phyloP scores from a whole-genome alignment of 2,113 vertebrate genomes.

The Zapus hudsonius region DNA sequence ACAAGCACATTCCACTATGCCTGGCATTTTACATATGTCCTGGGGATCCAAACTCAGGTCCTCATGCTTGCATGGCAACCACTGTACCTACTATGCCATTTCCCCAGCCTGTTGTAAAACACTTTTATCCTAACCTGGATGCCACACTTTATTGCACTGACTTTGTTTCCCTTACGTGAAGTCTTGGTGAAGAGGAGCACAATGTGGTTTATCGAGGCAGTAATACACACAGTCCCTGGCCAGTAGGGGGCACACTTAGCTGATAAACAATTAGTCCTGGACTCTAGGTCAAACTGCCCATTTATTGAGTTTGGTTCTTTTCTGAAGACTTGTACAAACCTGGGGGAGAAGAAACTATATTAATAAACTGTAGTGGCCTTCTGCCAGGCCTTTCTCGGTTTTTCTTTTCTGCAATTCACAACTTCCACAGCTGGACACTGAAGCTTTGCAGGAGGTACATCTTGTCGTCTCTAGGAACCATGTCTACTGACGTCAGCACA shows the following conservation, averaged over 20 bases:
- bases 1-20: too few relatives aligned
- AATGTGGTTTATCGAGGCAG: too few relatives aligned
- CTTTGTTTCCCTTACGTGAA: background rate
- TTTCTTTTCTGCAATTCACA: background rate
- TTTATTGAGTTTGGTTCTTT: slow-evolving; percentile 82
- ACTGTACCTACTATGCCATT: too few relatives aligned
- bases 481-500: background rate
- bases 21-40: too few relatives aligned
- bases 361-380: background rate
- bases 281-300: slow-evolving; percentile 73
- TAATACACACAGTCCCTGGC: background rate
- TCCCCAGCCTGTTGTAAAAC: background rate
- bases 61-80: too few relatives aligned
- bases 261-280: background rate
- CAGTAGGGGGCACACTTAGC: slow-evolving; percentile 8
- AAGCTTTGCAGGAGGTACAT: background rate
- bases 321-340: slow-evolving; percentile 69
- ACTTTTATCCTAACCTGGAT: background rate
- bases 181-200: background rate
- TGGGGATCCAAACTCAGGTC: too few relatives aligned
- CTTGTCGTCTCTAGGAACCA: background rate
- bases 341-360: too few relatives aligned
- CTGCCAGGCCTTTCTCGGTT: background rate
- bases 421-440: background rate
- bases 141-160: background rate